phyloP scores from a whole-genome alignment of 1,140 invertebrate genomes.

The Camponotus floridanus region DNA sequence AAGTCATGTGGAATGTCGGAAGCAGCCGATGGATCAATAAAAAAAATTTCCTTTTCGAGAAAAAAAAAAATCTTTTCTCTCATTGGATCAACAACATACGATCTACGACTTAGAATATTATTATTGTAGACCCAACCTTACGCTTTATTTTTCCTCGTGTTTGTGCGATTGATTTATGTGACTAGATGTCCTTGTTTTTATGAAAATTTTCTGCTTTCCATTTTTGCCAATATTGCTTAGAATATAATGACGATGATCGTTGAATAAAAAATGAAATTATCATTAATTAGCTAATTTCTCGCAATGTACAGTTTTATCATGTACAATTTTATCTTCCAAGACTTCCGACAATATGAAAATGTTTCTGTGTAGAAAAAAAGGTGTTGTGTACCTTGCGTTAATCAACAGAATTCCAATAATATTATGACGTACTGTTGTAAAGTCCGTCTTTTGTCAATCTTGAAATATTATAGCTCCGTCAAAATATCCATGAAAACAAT shows the following conservation, averaged over 20 bases:
- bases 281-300: background rate
- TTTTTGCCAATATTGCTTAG: background rate
- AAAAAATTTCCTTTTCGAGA: too few species aligned
- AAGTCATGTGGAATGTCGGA: too few species aligned
- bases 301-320: background rate
- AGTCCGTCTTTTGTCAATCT: background rate
- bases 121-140: too few species aligned
- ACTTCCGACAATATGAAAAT: background rate
- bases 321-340: background rate
- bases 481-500: background rate
- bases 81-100: too few species aligned
- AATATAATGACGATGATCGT: background rate
- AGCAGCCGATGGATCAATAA: too few species aligned
- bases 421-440: background rate
- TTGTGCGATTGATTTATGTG: background rate
- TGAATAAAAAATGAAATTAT: conserved; percentile 1
- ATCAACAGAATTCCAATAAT: background rate
- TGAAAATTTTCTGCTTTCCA: background rate
- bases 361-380: background rate
- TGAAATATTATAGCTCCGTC: background rate
- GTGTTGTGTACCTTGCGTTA: background rate
- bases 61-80: too few species aligned
- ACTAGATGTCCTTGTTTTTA: background rate
- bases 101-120: too few species aligned
- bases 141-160: background rate